Evolutionary conservation across 2,888 invertebrate species (phyloP), one percentile per base, ranked within the genome.

Genomic region (Lithophane ornitopus): DNA sequence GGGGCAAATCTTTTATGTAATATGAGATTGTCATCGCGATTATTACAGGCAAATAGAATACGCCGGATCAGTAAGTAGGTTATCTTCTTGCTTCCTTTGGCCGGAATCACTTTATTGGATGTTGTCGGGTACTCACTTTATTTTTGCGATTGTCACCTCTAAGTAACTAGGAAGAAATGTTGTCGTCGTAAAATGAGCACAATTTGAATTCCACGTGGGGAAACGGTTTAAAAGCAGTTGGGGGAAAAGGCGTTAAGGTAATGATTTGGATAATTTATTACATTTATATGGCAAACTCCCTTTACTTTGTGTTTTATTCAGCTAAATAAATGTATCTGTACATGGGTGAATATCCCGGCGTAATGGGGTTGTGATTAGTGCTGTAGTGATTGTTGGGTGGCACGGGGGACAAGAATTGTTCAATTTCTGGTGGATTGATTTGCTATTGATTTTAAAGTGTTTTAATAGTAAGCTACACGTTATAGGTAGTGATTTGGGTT

Each of bases 1-100:
- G 96, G 88, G 96, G 95, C 94, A 96, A 96, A 96, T 96, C 96
- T 96, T 96, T 96, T 96, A 96, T 96, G 96, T 95, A 96, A 96
- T 96, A 96, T 96, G 94, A 96, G 96, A 96, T 96, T 96, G 96
- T 96, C 96, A 96, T 96, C 95, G 96, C 95, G 96, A 96, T 96
- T 96, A 96, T 96, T 96, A 96, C 95, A 96, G 95, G 95, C 95
- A 96, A 96, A 96, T 96, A 96, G 96, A 96, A 96, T 96, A 96
- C 95, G 94, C 93, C 93, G 94, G 95, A 95, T 95, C 96, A 93
- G 94, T 96, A 96, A 96, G 95, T 95, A 94, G 96, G 96, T 96
- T 96, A 96, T 96, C 95, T 94, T 89, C 94, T 93, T 93, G 94
- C 95, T 95, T 96, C 96, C 95, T 94, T 94, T 94, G 94, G 93